Percentiles rank a stretch among this genome's conserved stretches.
These are phyloP conservation scores for Garrulus glandarius DNA, from an alignment of 2,797 vertebrate genomes.

Conservation along the genomic window DNA sequence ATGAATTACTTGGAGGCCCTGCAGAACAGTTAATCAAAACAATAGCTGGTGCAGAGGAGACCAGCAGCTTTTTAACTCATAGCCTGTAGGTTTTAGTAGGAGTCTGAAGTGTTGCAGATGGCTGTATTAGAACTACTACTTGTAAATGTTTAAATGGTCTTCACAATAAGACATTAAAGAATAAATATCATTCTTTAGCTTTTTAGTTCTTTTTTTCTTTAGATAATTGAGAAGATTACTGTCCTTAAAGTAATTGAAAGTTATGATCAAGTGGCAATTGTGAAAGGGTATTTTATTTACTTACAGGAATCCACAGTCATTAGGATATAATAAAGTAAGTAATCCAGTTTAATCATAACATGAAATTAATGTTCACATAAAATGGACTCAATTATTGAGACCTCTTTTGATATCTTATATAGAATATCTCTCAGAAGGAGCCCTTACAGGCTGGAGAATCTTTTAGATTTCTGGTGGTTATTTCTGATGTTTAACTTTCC, in stretches of 20 bases:
- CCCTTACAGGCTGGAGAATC: not conserved
- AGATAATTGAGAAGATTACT: not conserved
- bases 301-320: slow-evolving; percentile 26
- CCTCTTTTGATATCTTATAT: not conserved
- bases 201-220: not conserved
- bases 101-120: not conserved
- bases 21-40: not conserved
- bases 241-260: not conserved
- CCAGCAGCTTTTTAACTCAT: not conserved
- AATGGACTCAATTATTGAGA: not conserved
- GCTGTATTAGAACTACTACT: not conserved
- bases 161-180: not conserved
- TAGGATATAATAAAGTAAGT: not conserved
- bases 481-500: not conserved
- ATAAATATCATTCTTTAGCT: not conserved
- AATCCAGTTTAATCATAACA: not conserved
- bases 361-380: slow-evolving; percentile 1
- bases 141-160: not conserved
- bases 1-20: not conserved
- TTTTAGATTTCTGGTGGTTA: not conserved
- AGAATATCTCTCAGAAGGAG: not conserved
- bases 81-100: not conserved
- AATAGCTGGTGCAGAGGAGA: not conserved
- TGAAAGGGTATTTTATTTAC: slow-evolving; percentile 43
- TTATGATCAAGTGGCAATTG: not conserved